Evolutionary conservation across 92 coral and sea anemone species (phyloP).

Genomic region (Porites cylindrica): DNA sequence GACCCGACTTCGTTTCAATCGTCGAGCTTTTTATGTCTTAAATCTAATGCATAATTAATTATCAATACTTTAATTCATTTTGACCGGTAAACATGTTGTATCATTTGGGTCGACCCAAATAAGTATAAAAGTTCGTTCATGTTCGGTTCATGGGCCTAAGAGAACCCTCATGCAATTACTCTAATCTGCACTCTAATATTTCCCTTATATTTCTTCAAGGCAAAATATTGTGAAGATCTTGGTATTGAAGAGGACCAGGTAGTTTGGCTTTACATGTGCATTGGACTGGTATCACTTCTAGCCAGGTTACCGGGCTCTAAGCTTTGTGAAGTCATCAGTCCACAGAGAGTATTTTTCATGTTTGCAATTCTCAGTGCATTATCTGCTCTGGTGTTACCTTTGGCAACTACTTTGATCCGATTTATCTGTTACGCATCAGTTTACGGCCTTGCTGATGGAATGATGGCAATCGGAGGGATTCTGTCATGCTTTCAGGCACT

Average conservation of each 20-base stretch:
- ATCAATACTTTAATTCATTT: no score
- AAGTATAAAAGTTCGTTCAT: no score
- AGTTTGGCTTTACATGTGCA: slow-evolving; percentile 46
- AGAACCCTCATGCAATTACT: not conserved
- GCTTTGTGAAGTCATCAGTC: slow-evolving; percentile 41
- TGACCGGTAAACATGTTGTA: no score
- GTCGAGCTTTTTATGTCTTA: no score
- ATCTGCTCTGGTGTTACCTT: slow-evolving; percentile 42
- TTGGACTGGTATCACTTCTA: slow-evolving; percentile 47
- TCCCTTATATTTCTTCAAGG: slow-evolving; percentile 3
- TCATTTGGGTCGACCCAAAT: no score
- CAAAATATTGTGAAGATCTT: slow-evolving; percentile 38
- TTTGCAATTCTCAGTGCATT: slow-evolving; percentile 11
- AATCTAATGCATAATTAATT: no score
- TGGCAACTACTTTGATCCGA: slow-evolving; percentile 26
- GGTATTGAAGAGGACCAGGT: slow-evolving; percentile 38
- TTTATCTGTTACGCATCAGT: slow-evolving; percentile 27
- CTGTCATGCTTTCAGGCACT: slow-evolving; percentile 18
- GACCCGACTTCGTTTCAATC: no score
- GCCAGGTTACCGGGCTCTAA: slow-evolving; percentile 45
- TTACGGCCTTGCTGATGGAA: slow-evolving; percentile 58
- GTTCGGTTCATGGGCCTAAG: not conserved
- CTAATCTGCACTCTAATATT: no score
- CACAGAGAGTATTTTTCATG: slow-evolving; percentile 5
- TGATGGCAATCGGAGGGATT: slow-evolving; percentile 29